These are phyloP conservation scores for Patella depressa DNA, from an alignment of 2,888 invertebrate species.

Conservation along the genomic window DNA sequence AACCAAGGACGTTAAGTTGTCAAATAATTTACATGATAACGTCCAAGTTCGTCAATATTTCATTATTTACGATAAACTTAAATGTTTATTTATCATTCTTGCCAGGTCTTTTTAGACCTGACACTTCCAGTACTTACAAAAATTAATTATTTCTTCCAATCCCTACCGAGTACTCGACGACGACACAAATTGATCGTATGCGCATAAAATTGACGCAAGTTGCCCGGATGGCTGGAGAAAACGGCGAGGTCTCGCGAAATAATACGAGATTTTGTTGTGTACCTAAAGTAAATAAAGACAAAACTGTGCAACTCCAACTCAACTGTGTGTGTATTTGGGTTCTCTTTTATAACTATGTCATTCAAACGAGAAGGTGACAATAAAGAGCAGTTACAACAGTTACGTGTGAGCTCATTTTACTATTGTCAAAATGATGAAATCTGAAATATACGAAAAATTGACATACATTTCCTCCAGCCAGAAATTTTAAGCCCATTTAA, in stretches of 20 bases:
- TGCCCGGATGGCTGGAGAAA: slow-evolving; percentile 45
- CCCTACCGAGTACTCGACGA: slow-evolving; percentile 43
- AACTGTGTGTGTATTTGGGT: too few species aligned
- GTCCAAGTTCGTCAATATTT: too few species aligned
- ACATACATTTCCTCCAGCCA: too few species aligned
- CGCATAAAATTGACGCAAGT: slow-evolving; percentile 44
- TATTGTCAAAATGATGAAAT: too few species aligned
- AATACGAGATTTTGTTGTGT: not conserved
- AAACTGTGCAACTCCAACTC: too few species aligned
- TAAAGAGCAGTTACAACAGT: slow-evolving; percentile 38
- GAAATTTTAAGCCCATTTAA: too few species aligned
- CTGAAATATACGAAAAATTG: too few species aligned
- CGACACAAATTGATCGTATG: slow-evolving; percentile 47
- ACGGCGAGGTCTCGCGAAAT: slow-evolving; percentile 23
- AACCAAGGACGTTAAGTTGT: slow-evolving; percentile 28
- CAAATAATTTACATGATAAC: too few species aligned
- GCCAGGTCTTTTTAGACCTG: too few species aligned
- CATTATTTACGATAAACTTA: too few species aligned
- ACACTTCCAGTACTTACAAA: slow-evolving; percentile 37
- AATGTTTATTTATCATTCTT: too few species aligned
- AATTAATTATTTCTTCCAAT: slow-evolving; percentile 38
- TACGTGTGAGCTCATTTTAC: slow-evolving; percentile 44
- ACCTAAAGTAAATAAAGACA: not conserved
- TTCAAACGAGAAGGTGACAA: slow-evolving; percentile 64
- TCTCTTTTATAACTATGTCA: slow-evolving; percentile 46